A percentile compares a stretch with the other conserved stretches of the same genome.
These are phyloP conservation scores for Noctua janthina DNA, from an alignment of 2,888 invertebrate genomes.

Conservation along the genomic window DNA sequence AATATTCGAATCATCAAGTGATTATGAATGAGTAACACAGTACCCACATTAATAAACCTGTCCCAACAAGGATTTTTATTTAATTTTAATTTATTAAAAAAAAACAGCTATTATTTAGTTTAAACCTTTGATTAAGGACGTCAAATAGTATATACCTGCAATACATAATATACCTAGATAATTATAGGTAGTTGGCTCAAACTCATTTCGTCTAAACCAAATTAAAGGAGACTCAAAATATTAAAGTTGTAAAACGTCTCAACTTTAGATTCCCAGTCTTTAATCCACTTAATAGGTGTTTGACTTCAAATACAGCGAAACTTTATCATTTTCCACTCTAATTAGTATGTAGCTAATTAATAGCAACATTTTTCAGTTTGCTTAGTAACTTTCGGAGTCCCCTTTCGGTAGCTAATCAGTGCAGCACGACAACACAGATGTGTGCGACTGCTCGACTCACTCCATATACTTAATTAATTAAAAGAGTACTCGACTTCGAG, in stretches of 20 bases:
- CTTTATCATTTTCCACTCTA: slow-evolving; percentile 60
- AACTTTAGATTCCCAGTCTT: slow-evolving; percentile 44
- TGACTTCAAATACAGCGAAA: slow-evolving; percentile 56
- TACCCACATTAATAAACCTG: background rate
- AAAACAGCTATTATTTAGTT: background rate
- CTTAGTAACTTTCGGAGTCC: slow-evolving; percentile 66
- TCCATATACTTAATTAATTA: slow-evolving; percentile 87
- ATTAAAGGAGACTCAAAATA: slow-evolving; percentile 46
- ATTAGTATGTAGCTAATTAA: slow-evolving; percentile 66
- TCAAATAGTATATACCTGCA: background rate
- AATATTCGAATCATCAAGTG: slow-evolving; percentile 18
- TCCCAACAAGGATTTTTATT: background rate
- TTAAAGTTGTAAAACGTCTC: slow-evolving; percentile 49
- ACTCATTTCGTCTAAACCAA: slow-evolving; percentile 11
- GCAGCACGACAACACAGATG: slow-evolving; percentile 69
- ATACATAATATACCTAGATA: background rate
- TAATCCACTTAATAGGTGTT: slow-evolving; percentile 61
- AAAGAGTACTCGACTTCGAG: slow-evolving; percentile 83
- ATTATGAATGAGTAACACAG: background rate
- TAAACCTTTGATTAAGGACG: background rate
- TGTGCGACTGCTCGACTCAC: slow-evolving; percentile 77
- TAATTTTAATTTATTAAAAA: background rate
- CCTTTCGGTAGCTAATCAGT: slow-evolving; percentile 75
- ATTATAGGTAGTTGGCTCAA: background rate
- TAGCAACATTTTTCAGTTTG: slow-evolving; percentile 68